A percentile compares a stretch with the other conserved stretches of the same genome.
phyloP scores from a whole-genome alignment of 2,113 vertebrate genomes.

The Setophaga coronata region DNA sequence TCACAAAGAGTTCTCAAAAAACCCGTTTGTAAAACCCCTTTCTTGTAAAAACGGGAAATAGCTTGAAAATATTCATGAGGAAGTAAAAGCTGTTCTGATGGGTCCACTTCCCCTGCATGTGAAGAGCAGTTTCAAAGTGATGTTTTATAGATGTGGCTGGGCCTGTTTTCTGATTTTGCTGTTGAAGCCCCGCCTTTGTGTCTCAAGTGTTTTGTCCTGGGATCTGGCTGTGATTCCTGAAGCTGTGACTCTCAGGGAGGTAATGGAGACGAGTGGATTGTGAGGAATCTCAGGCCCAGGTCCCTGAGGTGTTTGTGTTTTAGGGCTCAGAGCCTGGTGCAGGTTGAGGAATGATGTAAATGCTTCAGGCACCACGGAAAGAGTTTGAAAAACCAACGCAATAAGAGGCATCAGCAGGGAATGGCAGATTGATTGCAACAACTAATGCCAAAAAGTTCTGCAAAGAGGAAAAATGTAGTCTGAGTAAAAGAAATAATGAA shows the following conservation, averaged over 20 bases:
- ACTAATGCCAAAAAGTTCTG: not conserved
- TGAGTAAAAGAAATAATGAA: not conserved
- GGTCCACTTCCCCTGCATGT: not conserved
- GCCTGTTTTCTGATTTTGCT: not conserved
- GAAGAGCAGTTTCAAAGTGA: not conserved
- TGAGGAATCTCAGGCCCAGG: not conserved
- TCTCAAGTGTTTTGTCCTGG: not conserved
- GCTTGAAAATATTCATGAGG: not conserved
- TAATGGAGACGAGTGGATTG: not conserved
- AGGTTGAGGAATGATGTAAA: not conserved
- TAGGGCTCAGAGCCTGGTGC: not conserved
- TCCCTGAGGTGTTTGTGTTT: not conserved
- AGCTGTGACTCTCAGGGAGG: not conserved
- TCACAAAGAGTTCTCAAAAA: not conserved
- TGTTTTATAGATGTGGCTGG: not conserved
- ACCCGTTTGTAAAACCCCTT: not conserved
- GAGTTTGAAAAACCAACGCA: not conserved
- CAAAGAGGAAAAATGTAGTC: not conserved
- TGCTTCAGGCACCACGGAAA: not conserved
- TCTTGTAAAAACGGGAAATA: not conserved
- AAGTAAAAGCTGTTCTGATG: not conserved
- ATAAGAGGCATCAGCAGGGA: not conserved
- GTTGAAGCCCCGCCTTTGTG: not conserved
- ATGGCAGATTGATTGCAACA: conserved; percentile 10
- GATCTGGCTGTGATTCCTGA: not conserved